Percentiles rank a stretch among this genome's conserved stretches.
These are phyloP conservation scores for Melipona bicolor DNA, from an alignment of 2,888 invertebrate species.

Conservation along the genomic window DNA sequence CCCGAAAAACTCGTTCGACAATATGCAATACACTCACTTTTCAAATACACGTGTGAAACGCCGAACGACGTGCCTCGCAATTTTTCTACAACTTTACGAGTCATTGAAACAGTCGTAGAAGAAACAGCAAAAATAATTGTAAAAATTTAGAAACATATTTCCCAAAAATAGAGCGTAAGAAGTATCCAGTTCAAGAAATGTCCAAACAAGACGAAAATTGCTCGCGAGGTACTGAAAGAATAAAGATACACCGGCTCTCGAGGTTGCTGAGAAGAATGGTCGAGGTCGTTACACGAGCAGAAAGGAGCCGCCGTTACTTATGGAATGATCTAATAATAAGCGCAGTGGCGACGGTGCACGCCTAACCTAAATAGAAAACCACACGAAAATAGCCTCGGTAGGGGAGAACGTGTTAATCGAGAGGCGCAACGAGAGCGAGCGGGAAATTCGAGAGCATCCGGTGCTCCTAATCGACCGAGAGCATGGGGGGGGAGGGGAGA, in stretches of 20 bases:
- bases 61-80: not conserved
- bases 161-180: too few relatives aligned
- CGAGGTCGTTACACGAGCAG: not conserved
- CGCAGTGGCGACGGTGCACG: not conserved
- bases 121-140: too few relatives aligned
- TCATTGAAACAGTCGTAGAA: too few relatives aligned
- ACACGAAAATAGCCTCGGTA: not conserved
- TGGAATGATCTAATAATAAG: not conserved
- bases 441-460: conserved; percentile 24
- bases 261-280: too few relatives aligned
- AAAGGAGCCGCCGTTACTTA: too few relatives aligned
- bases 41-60: not conserved
- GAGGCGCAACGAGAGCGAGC: conserved; percentile 1
- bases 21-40: not conserved
- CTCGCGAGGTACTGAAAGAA: too few relatives aligned
- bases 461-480: conserved; percentile 21
- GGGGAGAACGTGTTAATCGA: conserved; percentile 14
- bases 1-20: not conserved
- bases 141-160: too few relatives aligned
- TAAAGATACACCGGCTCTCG: too few relatives aligned
- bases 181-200: too few relatives aligned
- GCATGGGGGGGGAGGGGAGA: not conserved
- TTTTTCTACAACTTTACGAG: too few relatives aligned
- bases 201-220: too few relatives aligned
- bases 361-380: not conserved